These are phyloP conservation scores for Ophion slaviceki DNA, from an alignment of 2,888 invertebrate species.

Conservation along the genomic window DNA sequence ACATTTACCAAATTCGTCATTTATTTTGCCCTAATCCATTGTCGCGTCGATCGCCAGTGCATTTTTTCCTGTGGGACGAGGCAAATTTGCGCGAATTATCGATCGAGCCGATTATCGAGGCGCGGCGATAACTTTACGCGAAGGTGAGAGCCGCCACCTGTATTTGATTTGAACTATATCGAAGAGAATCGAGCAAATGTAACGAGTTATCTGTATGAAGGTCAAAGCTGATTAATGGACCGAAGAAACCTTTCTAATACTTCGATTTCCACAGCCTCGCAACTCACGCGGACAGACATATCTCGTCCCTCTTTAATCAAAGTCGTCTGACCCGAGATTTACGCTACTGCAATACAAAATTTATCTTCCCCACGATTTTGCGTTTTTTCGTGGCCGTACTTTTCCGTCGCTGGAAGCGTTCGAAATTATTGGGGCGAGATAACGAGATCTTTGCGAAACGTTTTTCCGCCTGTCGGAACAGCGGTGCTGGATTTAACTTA, in stretches of 20 bases:
- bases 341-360: not conserved
- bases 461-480: not conserved
- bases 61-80: not conserved
- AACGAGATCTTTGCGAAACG: not conserved
- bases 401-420: not conserved
- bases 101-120: constrained; percentile 1
- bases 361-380: not conserved
- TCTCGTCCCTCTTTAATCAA: constrained; percentile 12
- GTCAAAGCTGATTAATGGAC: constrained; percentile 58
- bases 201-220: constrained; percentile 53
- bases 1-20: not conserved
- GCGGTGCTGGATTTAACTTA: not conserved
- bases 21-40: not conserved
- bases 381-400: not conserved
- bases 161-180: constrained; percentile 25
- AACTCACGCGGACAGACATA: not conserved
- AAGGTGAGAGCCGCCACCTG: not conserved
- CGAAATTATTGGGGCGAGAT: not conserved
- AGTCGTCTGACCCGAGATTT: constrained; percentile 45
- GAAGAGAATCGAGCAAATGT: constrained; percentile 20
- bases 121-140: not conserved
- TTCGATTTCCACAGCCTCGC: constrained; percentile 2
- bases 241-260: constrained; percentile 61
- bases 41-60: not conserved
- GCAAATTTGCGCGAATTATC: constrained; percentile 1